phyloP scores from a whole-genome alignment of 2,888 invertebrate species.

The Papilio gigon region DNA sequence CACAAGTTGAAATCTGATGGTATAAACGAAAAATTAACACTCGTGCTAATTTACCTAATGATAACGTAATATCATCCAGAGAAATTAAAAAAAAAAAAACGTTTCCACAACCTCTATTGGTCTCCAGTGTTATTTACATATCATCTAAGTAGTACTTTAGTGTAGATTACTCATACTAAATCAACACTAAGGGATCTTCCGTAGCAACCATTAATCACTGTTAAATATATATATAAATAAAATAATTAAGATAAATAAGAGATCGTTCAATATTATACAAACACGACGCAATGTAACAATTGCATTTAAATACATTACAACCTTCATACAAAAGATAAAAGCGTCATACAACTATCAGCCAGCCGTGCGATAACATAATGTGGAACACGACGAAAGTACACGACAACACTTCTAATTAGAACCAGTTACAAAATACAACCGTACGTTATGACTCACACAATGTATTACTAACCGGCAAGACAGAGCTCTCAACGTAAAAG shows the following conservation, averaged over 20 bases:
- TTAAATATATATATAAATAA: too few relatives aligned
- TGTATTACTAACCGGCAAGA: not conserved
- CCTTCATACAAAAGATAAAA: not conserved
- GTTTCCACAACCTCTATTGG: too few relatives aligned
- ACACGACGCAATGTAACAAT: not conserved
- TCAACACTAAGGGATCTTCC: too few relatives aligned
- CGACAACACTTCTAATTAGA: not conserved
- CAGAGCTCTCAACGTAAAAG: not conserved
- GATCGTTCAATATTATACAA: not conserved
- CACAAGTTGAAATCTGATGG: not conserved
- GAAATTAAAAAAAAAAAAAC: too few relatives aligned
- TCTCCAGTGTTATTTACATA: too few relatives aligned
- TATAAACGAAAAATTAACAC: not conserved
- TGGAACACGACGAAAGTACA: constrained; percentile 6
- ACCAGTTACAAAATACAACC: not conserved
- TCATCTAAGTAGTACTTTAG: too few relatives aligned
- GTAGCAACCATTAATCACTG: too few relatives aligned
- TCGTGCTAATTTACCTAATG: not conserved
- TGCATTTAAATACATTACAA: not conserved
- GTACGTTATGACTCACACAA: not conserved
- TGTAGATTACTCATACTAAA: too few relatives aligned
- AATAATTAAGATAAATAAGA: not conserved
- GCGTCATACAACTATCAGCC: not conserved
- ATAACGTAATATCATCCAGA: not conserved
- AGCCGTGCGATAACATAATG: not conserved